Base-by-base conservation (phyloP, 2,888 invertebrate genomes). In the Campoplex nolae region DNA sequence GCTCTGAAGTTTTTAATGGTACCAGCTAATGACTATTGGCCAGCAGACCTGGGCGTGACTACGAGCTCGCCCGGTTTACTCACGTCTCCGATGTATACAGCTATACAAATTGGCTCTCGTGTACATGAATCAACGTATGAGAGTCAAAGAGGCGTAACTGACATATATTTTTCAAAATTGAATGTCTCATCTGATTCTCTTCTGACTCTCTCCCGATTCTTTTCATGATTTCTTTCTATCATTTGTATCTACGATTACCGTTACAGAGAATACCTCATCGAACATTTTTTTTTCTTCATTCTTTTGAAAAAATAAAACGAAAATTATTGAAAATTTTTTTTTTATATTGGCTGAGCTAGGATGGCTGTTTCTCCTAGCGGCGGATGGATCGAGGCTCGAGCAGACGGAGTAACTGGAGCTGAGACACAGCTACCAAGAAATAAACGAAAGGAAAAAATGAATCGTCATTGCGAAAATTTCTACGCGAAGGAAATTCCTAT, bases 21-120 rank as follows among this genome's bases (percentile, higher is more conserved):
- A 93, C 93, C 93, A 92, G 93, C 93, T 94, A 94, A 94, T 94
- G 94, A 94, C 94, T 94, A 94, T 94, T 94, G 94, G 94, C 92
- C 94, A 91, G 91, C 92, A 91, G 93, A 93, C 92, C 91, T 94
- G 94, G 94, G 94, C 94, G 94, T 94, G 94, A 94, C 94, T 92
- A 91, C 89, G 90, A 92, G 90, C 90, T 92, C 92, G 89, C 90
- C 89, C 87, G 90, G 87, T 89, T 89, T 85, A 88, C 89, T 82
- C 84, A 86, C 35, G 51, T 35, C 73, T 18, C 18, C 54, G 54
- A 35, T 51, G n/a, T 67, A 81, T 83, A 78, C 70, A 62, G 62
- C 56, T 45, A 35, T 28, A 62, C 11, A 76, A 45, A 74, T 75
- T n/a, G 35, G 75, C 23, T 23, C 23, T 23, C 42, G 58, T 51